Evolutionary conservation across 2,888 invertebrate species (phyloP), one percentile per base, ranked within the genome.

Genomic region (Plebejus anna): DNA sequence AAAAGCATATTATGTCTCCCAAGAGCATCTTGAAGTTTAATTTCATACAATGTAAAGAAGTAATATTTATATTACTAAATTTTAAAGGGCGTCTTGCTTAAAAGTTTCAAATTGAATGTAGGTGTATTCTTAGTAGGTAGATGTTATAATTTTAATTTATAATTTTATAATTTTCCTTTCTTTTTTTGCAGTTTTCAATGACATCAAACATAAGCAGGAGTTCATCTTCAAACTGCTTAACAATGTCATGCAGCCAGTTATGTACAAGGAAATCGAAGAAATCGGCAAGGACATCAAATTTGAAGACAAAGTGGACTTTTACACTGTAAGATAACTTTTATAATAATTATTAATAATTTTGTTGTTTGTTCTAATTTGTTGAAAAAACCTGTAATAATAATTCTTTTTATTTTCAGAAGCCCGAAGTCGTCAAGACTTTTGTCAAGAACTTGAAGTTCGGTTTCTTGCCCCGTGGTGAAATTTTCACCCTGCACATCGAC

Each of bases 361-460:
- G 9, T 4, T 57, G 13, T n/a, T 6, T 66, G 70, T n/a, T 28
- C 1, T 9, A 47, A 22, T 51, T 57, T 57, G 1, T 47, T 47
- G 11, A 1, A 47, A 47, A 11, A 47, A 3, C 47, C 47, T 51
- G 2, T 13, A 13, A 51, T 2, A 4, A 0, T 13, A 4, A 42
- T 51, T 75, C 55, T 77, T 28, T 57, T n/a, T 76, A 57, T 82
- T 88, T 86, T 42, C 88, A 95, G 95, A 94, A 95, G 84, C 86
- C 88, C 11, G 94, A 96, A 82, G 92, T 92, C 70, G 95, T 96
- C 4, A 94, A 95, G 80, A 91, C 94, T 80, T 95, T 96, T 86
- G 83, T 94, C n/a, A 90, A 94, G 77, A 86, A 91, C 78, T 87
- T 94, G 75, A 92, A 94, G 75, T 85, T 94, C 59, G 95, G 95